phyloP scores from a whole-genome alignment of 2,797 vertebrate genomes.

The Oceanodroma leucorhoa region DNA sequence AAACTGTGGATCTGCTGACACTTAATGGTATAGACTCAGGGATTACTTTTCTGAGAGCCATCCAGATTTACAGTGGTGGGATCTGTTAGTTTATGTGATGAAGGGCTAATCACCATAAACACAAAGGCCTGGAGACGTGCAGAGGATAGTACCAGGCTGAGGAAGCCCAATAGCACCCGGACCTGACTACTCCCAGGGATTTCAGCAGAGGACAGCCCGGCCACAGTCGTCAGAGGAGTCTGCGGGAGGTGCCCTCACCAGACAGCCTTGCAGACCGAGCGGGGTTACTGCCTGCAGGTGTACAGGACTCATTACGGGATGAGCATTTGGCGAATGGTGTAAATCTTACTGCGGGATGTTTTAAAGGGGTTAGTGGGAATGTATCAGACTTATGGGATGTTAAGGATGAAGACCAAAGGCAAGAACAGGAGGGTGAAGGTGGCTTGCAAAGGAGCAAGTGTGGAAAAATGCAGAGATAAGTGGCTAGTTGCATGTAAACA shows the following conservation, averaged over 20 bases:
- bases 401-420: background rate
- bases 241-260: background rate
- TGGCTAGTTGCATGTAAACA: background rate
- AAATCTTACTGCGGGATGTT: background rate
- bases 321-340: background rate
- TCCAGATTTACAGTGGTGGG: background rate
- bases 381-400: rapidly evolving
- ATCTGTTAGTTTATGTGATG: background rate
- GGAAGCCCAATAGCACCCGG: background rate
- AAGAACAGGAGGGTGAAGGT: background rate
- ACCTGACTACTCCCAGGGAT: background rate
- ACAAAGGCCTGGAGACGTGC: background rate
- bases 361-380: background rate
- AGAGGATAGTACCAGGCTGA: background rate
- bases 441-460: background rate
- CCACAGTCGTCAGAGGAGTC: rapidly evolving
- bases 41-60: background rate
- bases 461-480: background rate
- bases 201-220: background rate
- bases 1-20: background rate
- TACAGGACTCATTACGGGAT: background rate
- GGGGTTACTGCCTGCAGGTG: background rate
- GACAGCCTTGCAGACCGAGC: background rate
- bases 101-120: background rate
- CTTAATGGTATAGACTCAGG: background rate